These are phyloP conservation scores for Habropoda laboriosa DNA, from an alignment of 1,140 invertebrate species.

Conservation along the genomic window DNA sequence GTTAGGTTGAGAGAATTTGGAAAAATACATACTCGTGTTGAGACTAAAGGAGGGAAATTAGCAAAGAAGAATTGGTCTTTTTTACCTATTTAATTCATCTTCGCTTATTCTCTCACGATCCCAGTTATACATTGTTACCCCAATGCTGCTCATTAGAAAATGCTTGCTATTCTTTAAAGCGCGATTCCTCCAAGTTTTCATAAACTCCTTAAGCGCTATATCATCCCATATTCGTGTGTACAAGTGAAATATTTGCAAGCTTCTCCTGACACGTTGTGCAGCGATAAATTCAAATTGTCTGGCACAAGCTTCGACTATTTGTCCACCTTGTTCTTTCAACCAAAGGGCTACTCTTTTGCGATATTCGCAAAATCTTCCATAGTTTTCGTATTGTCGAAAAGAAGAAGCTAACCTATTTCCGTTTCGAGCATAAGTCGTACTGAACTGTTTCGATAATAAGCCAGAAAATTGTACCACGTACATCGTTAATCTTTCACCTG, in stretches of 20 bases:
- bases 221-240: constrained; percentile 86
- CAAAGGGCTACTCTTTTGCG: constrained; percentile 61
- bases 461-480: constrained; percentile 39
- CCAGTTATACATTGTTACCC: constrained; percentile 82
- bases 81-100: constrained; percentile 80
- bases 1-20: neutral
- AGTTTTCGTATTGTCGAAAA: constrained; percentile 25
- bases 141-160: constrained; percentile 78
- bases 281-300: constrained; percentile 85
- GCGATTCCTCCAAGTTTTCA: constrained; percentile 80
- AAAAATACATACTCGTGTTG: neutral
- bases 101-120: constrained; percentile 82
- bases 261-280: constrained; percentile 84
- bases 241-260: constrained; percentile 84
- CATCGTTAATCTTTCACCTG: constrained; percentile 18
- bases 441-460: constrained; percentile 26
- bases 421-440: neutral
- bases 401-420: constrained; percentile 39
- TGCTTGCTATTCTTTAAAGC: constrained; percentile 75
- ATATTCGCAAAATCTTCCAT: constrained; percentile 41
- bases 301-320: constrained; percentile 80
- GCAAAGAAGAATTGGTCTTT: neutral
- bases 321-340: constrained; percentile 70
- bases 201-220: constrained; percentile 82
- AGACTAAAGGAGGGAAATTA: neutral